Percentiles rank a stretch among this genome's conserved stretches.
Conservation (phyloP, 1,140 invertebrate genomes). For the Pseudomyrmex cubaensis region DNA sequence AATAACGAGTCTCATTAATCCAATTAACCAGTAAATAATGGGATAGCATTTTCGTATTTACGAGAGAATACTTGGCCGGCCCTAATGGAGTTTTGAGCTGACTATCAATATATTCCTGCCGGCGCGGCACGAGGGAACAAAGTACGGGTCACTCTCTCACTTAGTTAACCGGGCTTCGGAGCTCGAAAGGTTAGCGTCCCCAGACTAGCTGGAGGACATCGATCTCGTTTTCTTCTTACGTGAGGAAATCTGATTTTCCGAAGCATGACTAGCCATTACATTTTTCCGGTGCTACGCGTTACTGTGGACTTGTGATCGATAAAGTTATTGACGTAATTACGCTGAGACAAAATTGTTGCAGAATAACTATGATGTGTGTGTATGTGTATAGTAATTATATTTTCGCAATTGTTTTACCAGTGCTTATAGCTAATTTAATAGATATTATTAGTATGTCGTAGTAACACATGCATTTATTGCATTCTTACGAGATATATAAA, state of each 20-base stretch:
- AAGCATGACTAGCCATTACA: slow-evolving; percentile 29
- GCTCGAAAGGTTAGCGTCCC: slow-evolving; percentile 58
- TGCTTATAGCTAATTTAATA: no score
- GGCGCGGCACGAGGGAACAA: slow-evolving; percentile 77
- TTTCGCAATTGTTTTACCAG: no score
- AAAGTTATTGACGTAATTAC: no score
- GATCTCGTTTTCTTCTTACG: slow-evolving; percentile 73
- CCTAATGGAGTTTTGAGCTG: slow-evolving; percentile 86
- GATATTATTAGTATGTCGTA: no score
- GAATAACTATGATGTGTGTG: no score
- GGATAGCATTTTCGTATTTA: slow-evolving; percentile 86
- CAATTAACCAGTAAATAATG: slow-evolving; percentile 87
- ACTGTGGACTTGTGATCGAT: background rate
- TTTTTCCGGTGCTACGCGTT: background rate
- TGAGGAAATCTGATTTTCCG: slow-evolving; percentile 65
- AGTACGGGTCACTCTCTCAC: slow-evolving; percentile 84
- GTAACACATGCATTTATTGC: no score
- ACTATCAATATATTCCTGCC: slow-evolving; percentile 86
- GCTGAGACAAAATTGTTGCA: no score
- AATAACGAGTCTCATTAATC: slow-evolving; percentile 86
- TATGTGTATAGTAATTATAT: no score
- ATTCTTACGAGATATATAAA: no score
- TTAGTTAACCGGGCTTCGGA: slow-evolving; percentile 77
- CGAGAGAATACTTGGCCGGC: slow-evolving; percentile 80
- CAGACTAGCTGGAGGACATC: slow-evolving; percentile 73